Evolutionary conservation across 2,888 invertebrate genomes (phyloP).

Genomic region (Lapara coniferarum): DNA sequence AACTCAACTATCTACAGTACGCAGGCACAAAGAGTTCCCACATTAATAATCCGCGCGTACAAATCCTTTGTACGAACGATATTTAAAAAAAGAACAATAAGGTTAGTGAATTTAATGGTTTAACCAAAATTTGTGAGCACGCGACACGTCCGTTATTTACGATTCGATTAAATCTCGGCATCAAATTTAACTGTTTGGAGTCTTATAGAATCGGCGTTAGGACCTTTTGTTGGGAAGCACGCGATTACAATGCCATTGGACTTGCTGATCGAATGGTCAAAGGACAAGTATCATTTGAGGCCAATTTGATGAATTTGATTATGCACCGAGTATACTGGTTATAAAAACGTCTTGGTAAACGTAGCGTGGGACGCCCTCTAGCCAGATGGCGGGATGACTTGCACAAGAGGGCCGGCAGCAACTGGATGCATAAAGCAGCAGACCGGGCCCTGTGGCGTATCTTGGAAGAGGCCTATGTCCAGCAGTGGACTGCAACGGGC

Average conservation of each 20-base stretch:
- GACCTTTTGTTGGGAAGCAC: slow-evolving; percentile 38
- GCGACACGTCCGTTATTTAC: slow-evolving; percentile 29
- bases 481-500: too few relatives aligned
- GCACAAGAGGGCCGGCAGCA: too few relatives aligned
- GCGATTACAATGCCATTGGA: slow-evolving; percentile 38
- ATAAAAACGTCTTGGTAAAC: too few relatives aligned
- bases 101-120: slow-evolving; percentile 21
- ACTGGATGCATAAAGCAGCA: too few relatives aligned
- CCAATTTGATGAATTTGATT: background rate
- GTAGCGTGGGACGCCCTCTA: too few relatives aligned
- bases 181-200: slow-evolving; percentile 57
- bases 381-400: too few relatives aligned
- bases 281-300: slow-evolving; percentile 14
- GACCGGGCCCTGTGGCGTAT: too few relatives aligned
- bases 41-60: background rate
- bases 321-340: background rate
- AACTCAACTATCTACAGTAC: too few relatives aligned
- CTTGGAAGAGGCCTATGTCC: too few relatives aligned
- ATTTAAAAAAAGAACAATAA: slow-evolving; percentile 24
- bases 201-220: slow-evolving; percentile 50
- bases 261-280: slow-evolving; percentile 1
- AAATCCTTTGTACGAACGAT: background rate
- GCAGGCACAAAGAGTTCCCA: background rate
- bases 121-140: slow-evolving; percentile 28
- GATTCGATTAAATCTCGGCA: slow-evolving; percentile 28